Percentiles rank a stretch among this genome's conserved stretches.
Evolutionary conservation across 2,113 vertebrate species (phyloP).

Genomic region (Stegostoma tigrinum): DNA sequence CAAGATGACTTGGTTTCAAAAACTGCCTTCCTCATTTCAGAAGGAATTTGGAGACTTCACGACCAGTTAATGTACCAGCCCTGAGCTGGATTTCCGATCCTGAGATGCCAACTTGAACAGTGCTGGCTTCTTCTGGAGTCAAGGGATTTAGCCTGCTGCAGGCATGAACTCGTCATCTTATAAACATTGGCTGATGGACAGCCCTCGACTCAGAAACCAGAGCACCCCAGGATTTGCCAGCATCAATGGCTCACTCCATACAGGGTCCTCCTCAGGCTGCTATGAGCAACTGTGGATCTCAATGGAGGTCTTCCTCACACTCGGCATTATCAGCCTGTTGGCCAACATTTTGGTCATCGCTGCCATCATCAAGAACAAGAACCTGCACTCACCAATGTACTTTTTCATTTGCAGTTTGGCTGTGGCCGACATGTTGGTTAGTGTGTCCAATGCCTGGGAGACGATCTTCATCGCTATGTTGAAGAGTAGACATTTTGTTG

Average conservation of each 20-base stretch:
- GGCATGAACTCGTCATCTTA: conserved; percentile 68
- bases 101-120: neutral
- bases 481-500: conserved; percentile 62
- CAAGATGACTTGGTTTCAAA: neutral
- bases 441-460: conserved; percentile 85
- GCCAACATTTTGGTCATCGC: conserved; percentile 85
- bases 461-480: conserved; percentile 83
- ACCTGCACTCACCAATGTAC: conserved; percentile 92
- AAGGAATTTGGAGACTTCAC: conserved; percentile 32
- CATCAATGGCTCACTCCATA: conserved; percentile 48
- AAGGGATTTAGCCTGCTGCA: neutral
- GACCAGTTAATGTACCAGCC: conserved; percentile 17
- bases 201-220: conserved; percentile 62
- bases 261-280: conserved; percentile 66
- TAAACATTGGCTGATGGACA: conserved; percentile 48
- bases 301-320: conserved; percentile 80
- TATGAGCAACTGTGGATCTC: conserved; percentile 85
- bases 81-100: neutral
- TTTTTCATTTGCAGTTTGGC: conserved; percentile 94
- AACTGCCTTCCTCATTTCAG: neutral
- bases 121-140: conserved; percentile 38
- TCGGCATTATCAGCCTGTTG: conserved; percentile 81
- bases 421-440: conserved; percentile 88
- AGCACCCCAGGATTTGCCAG: conserved; percentile 42
- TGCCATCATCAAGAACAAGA: conserved; percentile 85